These are phyloP conservation scores for Speoplatyrhinus poulsoni DNA, from an alignment of 2,113 vertebrate species.

Conservation along the genomic window DNA sequence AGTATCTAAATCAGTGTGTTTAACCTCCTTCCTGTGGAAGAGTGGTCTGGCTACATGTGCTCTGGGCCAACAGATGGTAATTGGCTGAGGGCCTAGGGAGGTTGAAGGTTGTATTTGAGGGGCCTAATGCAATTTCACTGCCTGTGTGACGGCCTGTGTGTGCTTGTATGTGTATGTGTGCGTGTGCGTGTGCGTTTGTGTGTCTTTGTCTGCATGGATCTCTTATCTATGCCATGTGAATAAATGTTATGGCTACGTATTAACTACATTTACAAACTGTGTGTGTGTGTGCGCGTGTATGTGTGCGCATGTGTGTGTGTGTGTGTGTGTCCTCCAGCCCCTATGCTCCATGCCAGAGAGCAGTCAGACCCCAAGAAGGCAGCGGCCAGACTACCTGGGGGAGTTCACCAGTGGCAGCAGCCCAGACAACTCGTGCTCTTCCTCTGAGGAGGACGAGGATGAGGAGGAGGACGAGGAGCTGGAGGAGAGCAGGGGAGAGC, in stretches of 20 bases:
- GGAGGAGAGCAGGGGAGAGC: conserved; percentile 15
- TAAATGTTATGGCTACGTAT: neutral
- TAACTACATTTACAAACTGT: neutral
- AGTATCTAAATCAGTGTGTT: no score
- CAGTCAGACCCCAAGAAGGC: conserved; percentile 79
- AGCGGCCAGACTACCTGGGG: conserved; percentile 64
- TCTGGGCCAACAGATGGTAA: conserved; percentile 68
- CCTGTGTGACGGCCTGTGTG: conserved; percentile 27
- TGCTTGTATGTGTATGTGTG: conserved; percentile 13
- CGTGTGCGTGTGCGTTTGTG: conserved; percentile 31
- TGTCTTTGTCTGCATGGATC: conserved; percentile 1
- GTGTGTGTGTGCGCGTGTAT: conserved; percentile 3
- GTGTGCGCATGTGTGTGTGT: neutral
- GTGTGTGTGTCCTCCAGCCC: conserved; percentile 68
- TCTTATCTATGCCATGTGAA: neutral
- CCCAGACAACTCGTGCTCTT: conserved; percentile 78
- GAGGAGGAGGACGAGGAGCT: conserved; percentile 75
- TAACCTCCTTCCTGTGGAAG: no score
- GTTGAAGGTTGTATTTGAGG: conserved; percentile 47
- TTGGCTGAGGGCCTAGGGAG: conserved; percentile 56
- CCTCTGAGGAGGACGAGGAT: conserved; percentile 80
- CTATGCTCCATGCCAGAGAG: conserved; percentile 92
- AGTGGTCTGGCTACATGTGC: conserved; percentile 43
- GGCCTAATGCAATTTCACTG: conserved; percentile 28
- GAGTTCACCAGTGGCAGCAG: conserved; percentile 81